Base-by-base conservation (phyloP, 2,113 vertebrate genomes). In the Eudyptes chrysolophus region DNA sequence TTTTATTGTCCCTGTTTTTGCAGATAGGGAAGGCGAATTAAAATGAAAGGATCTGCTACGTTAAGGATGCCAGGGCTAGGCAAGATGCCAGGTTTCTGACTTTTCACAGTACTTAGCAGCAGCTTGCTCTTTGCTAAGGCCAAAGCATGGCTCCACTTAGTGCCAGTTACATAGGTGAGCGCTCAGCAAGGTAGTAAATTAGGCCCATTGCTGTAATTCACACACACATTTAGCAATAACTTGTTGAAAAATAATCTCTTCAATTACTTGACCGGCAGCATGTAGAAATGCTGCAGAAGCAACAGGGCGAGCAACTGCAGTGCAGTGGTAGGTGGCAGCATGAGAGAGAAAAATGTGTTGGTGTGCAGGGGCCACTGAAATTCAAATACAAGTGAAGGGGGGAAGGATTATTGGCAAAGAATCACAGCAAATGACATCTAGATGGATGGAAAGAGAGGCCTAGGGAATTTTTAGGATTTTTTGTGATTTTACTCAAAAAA, bases 271-370 rank as follows among this genome's bases (percentile, higher is more conserved):
- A 38, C 26, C 40, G 29, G n/a, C 65, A 61, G 58, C 20, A 22
- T 3, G 17, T 29, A 60, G n/a, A n/a, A 44, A 22, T 26, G 65
- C 54, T 51, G 66, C 36, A 51, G 78, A 55, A 77, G 58, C 34
- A 17, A 26, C 32, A 16, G 48, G 36, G 25, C 57, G 49, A 78
- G 81, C 34, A 38, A 24, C 34, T 0, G 1, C 11, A 30, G 24
- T 29, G 19, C 40, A 42, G 65, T 85, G 85, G 83, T 94, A 85
- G 84, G 71, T 83, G 87, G 89, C 87, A 96, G 93, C 84, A 42
- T 69, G 87, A 80, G 84, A 91, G 74, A 55, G 54, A 90, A 85
- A 85, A 88, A 94, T 71, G 58, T 42, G 32, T 19, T 86, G 42
- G 32, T 89, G 62, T 40, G 24, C 36, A 34, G 66, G 29, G 89